Base-by-base conservation (phyloP, 2,797 vertebrate species). In the Pseudocheirus occidentalis region DNA sequence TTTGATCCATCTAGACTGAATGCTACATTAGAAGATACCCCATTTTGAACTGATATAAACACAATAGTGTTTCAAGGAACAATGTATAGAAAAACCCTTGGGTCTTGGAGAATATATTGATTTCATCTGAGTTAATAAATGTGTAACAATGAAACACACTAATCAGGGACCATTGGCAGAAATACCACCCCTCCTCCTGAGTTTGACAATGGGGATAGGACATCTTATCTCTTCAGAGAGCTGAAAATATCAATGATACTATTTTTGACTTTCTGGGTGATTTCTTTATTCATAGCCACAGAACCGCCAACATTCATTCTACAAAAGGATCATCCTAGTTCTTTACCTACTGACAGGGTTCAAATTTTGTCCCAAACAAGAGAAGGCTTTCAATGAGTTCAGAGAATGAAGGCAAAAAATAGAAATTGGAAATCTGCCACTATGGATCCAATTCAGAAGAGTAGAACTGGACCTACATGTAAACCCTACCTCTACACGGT, bases 1-100 rank as follows among this genome's bases (percentile, higher is more conserved):
- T 98, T 97, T 98, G 97, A 98, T 97, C 97, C 93, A 91, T 54
- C 92, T 40, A 58, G 28, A 90, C 91, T 95, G 95, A 97, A 97
- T 94, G 96, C 91, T 92, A 57, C 96, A 92, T 94, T 62, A 95
- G 96, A 97, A 96, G 97, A 96, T 90, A 95, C 90, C 52, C 66
- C 93, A 3, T 90, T 97, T 90, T 34, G 73, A 31, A 93, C 95
- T 90, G 95, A 96, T 95, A 90, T 21, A 34, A 94, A 92, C 96
- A 98, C 97, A 98, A 98, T 97, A 52, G 96, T 0, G 94, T 94
- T 94, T 93, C 91, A 7, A 92, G 93, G 94, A 96, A 96, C 97
- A 97, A 94, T 96, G 94, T 40, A 50, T 54, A 27, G 28, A 94
- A 56, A 94, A 54, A 46, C 90, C 95, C 97, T 56, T 5, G 13